Evolutionary conservation across 1,140 invertebrate genomes (phyloP).

Genomic region (Pseudomyrmex cubaensis): DNA sequence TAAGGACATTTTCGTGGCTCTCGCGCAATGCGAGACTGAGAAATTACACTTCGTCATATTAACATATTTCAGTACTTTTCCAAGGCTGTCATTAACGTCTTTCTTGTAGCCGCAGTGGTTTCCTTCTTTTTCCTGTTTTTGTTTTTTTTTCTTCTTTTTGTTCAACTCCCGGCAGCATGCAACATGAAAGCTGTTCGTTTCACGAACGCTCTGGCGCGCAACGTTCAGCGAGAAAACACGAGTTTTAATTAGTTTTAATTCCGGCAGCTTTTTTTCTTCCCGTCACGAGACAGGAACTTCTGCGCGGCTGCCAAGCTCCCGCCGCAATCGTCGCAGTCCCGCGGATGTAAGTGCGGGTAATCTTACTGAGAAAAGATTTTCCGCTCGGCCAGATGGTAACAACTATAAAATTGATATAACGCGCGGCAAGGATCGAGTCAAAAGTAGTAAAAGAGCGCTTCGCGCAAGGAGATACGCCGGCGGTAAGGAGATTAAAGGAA

Average conservation of each 20-base stretch:
- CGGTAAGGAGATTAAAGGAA: slow-evolving; percentile 60
- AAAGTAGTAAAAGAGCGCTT: slow-evolving; percentile 18
- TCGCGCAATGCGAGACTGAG: background rate
- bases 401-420: slow-evolving; percentile 59
- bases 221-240: slow-evolving; percentile 42
- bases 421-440: slow-evolving; percentile 43
- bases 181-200: slow-evolving; percentile 52
- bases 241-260: slow-evolving; percentile 69
- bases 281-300: slow-evolving; percentile 38
- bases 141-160: background rate
- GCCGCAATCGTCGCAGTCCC: slow-evolving; percentile 29
- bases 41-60: slow-evolving; percentile 3
- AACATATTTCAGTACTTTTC: slow-evolving; percentile 16
- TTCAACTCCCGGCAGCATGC: background rate
- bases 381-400: slow-evolving; percentile 46
- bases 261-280: slow-evolving; percentile 21
- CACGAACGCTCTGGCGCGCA: slow-evolving; percentile 34
- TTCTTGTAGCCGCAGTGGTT: background rate
- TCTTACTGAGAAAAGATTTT: slow-evolving; percentile 51
- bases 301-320: slow-evolving; percentile 36
- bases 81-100: slow-evolving; percentile 2
- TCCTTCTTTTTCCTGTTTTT: background rate
- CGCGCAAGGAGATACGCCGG: slow-evolving; percentile 48
- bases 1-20: background rate
- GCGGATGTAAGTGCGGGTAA: slow-evolving; percentile 55